Percentiles rank a stretch among this genome's conserved stretches.
These are phyloP conservation scores for Hemiscyllium ocellatum DNA, from an alignment of 2,113 vertebrate species.

Conservation along the genomic window DNA sequence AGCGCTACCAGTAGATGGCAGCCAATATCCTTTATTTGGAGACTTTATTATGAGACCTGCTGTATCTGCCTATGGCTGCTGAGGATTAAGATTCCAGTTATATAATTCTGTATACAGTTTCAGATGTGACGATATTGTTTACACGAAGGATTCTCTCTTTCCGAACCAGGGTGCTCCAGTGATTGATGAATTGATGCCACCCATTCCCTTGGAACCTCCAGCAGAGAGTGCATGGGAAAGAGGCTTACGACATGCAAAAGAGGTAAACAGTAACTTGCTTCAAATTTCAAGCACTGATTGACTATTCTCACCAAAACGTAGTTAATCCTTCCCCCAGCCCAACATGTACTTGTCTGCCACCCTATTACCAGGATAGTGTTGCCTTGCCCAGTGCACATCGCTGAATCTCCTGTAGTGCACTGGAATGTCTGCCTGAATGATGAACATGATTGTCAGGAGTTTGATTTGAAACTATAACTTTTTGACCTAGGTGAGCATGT, in stretches of 20 bases:
- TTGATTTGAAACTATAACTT: neutral
- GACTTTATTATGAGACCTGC: neutral
- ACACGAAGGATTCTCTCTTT: conserved; percentile 21
- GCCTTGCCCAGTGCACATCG: neutral
- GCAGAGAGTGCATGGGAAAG: conserved; percentile 96
- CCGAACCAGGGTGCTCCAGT: conserved; percentile 70
- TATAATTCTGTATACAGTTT: neutral
- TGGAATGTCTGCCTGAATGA: neutral
- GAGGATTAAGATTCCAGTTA: neutral
- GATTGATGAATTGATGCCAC: conserved; percentile 87
- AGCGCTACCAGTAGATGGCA: neutral
- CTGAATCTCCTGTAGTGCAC: neutral
- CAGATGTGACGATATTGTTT: neutral
- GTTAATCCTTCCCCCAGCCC: neutral
- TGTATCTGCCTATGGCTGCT: neutral
- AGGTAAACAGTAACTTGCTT: conserved; percentile 58
- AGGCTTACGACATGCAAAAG: conserved; percentile 90
- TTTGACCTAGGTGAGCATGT: neutral
- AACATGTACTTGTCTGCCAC: too few species aligned
- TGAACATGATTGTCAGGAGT: neutral
- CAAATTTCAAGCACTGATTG: neutral
- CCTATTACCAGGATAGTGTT: neutral
- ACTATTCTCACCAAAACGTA: neutral
- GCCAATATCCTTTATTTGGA: neutral
- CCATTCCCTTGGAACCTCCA: conserved; percentile 84